Conservation (phyloP, 1,140 invertebrate genomes). For the Matsumurasca onukii region DNA sequence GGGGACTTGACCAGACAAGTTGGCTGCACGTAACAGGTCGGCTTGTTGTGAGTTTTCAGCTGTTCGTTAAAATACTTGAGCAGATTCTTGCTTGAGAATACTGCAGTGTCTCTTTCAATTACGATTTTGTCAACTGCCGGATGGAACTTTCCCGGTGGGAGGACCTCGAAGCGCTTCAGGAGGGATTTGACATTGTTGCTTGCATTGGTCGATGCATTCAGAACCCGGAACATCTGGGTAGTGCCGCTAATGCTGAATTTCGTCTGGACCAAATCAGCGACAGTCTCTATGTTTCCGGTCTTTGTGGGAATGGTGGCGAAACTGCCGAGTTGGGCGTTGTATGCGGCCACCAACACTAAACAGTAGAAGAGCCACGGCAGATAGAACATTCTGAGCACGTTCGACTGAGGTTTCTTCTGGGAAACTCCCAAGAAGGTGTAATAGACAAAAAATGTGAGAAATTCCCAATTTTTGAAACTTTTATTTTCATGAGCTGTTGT, state of each 20-base stretch:
- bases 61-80: constrained; percentile 35
- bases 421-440: constrained; percentile 37
- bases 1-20: constrained; percentile 38
- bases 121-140: constrained; percentile 36
- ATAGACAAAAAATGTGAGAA: constrained; percentile 34
- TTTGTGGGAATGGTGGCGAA: constrained; percentile 41
- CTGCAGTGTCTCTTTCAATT: constrained; percentile 35
- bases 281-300: constrained; percentile 37
- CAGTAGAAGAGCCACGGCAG: constrained; percentile 40
- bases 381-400: constrained; percentile 35
- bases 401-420: constrained; percentile 30
- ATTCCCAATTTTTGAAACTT: constrained; percentile 8
- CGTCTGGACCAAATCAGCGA: constrained; percentile 36
- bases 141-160: constrained; percentile 37
- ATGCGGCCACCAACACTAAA: constrained; percentile 40
- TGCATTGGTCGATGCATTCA: constrained; percentile 39
- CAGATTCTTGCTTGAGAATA: constrained; percentile 39
- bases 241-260: constrained; percentile 38
- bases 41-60: constrained; percentile 27
- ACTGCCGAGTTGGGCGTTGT: constrained; percentile 42
- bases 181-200: constrained; percentile 36
- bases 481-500: constrained; percentile 10
- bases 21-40: constrained; percentile 35
- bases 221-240: constrained; percentile 41
- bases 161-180: constrained; percentile 38